Conservation (phyloP, 1,140 invertebrate genomes). For the Trinorchestia longiramus region DNA sequence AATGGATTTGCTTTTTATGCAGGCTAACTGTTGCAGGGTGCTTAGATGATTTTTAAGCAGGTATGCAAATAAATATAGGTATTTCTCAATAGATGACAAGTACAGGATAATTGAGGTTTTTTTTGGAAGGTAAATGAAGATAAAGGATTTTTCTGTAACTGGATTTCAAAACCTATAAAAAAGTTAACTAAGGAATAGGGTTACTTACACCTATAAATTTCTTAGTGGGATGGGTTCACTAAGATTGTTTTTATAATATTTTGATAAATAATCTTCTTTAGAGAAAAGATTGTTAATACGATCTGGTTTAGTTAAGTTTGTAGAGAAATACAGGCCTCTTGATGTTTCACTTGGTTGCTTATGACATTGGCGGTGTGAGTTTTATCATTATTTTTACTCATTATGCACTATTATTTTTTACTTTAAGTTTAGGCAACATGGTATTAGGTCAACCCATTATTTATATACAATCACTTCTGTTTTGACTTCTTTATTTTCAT, state of each 20-base stretch:
- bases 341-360: too few relatives aligned
- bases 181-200: not conserved
- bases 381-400: too few relatives aligned
- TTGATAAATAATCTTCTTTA: not conserved
- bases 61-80: not conserved
- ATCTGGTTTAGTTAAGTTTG: too few relatives aligned
- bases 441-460: too few relatives aligned
- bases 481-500: too few relatives aligned
- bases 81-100: not conserved
- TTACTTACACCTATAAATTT: not conserved
- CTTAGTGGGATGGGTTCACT: not conserved
- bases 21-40: not conserved
- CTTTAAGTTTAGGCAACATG: too few relatives aligned
- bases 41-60: not conserved
- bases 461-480: too few relatives aligned
- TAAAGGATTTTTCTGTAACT: not conserved
- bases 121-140: not conserved
- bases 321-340: too few relatives aligned
- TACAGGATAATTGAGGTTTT: not conserved
- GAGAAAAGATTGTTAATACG: too few relatives aligned
- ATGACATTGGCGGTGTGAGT: too few relatives aligned
- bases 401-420: too few relatives aligned
- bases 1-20: not conserved
- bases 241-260: not conserved
- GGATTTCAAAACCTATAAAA: not conserved